Percentiles rank a stretch among this genome's conserved stretches.
These are phyloP conservation scores for Notodonta ziczac DNA, from an alignment of 2,888 invertebrate genomes.

Conservation along the genomic window DNA sequence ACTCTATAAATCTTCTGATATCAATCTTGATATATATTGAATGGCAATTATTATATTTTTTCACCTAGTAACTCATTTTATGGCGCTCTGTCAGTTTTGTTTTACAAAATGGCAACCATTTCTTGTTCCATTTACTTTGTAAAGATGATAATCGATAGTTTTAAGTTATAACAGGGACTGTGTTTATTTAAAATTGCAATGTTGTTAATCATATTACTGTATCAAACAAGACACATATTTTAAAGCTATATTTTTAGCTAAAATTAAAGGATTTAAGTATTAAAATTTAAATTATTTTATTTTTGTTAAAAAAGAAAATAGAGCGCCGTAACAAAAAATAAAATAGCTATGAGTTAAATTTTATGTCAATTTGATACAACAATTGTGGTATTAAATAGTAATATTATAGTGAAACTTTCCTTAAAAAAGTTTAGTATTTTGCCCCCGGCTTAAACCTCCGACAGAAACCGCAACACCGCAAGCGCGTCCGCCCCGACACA, in stretches of 20 bases:
- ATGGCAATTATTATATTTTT: slow-evolving; percentile 40
- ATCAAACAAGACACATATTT: no score
- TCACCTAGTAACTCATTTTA: slow-evolving; percentile 36
- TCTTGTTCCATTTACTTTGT: background rate
- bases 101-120: background rate
- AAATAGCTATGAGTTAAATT: no score
- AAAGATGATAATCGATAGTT: background rate
- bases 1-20: slow-evolving; percentile 44
- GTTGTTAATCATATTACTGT: no score
- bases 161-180: background rate
- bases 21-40: slow-evolving; percentile 48
- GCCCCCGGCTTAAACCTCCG: background rate
- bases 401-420: background rate
- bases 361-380: no score
- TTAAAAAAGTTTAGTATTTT: background rate
- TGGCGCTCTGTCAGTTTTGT: slow-evolving; percentile 23
- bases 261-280: no score
- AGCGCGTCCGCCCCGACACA: slow-evolving; percentile 52
- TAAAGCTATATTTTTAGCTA: no score
- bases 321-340: no score
- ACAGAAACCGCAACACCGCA: slow-evolving; percentile 47
- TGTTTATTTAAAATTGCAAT: background rate
- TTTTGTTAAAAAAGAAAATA: no score
- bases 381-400: background rate
- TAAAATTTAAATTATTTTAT: no score